These are phyloP conservation scores for Hesperophylax magnus DNA, from an alignment of 1,140 invertebrate species.

Conservation along the genomic window DNA sequence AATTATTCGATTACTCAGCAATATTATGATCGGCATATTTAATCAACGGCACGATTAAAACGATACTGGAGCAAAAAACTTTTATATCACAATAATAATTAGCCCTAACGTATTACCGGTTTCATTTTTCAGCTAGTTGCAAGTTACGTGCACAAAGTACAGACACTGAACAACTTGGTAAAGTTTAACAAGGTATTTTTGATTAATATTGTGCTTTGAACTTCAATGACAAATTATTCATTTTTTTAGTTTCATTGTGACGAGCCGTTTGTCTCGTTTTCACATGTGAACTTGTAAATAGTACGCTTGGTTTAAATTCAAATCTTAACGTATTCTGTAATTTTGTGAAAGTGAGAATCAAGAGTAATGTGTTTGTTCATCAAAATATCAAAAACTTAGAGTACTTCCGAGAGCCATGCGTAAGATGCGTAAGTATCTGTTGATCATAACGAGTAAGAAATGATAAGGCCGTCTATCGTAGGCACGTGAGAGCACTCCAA, in stretches of 20 bases:
- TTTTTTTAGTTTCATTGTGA: no score
- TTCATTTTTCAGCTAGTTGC: constrained; percentile 1
- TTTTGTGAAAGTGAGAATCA: neutral
- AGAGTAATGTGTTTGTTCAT: neutral
- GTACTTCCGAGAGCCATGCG: neutral
- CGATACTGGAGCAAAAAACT: constrained; percentile 16
- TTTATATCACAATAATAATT: neutral
- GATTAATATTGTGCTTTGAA: no score
- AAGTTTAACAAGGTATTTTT: no score
- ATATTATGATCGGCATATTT: constrained; percentile 18
- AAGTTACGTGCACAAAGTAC: neutral
- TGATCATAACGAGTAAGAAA: neutral
- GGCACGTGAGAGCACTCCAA: constrained; percentile 11
- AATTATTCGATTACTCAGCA: neutral
- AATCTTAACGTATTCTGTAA: no score
- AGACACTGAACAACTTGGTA: no score
- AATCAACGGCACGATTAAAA: constrained; percentile 23
- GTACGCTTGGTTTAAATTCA: no score
- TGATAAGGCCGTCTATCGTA: constrained; percentile 18
- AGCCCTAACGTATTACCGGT: constrained; percentile 9
- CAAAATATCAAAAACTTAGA: constrained; percentile 3
- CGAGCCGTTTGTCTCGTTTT: no score
- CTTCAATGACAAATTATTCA: no score
- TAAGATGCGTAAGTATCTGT: neutral
- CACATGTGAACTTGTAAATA: no score